Evolutionary conservation across 2,113 vertebrate species (phyloP).

Genomic region (Megatriorchis doriae): DNA sequence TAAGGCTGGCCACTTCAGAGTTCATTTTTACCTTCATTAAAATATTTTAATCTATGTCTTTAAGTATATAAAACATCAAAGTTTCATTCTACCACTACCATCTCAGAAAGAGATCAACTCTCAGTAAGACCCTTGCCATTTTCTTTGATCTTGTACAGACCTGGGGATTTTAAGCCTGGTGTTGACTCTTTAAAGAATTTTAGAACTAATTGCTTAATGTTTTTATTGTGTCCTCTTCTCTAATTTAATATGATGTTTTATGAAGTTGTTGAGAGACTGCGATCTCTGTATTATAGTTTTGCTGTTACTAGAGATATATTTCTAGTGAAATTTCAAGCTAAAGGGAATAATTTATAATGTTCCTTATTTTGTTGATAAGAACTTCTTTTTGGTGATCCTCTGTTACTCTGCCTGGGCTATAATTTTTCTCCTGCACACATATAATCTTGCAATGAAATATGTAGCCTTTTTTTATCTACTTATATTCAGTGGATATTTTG

Average conservation of each 20-base stretch:
- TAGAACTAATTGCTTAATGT: constrained; percentile 54
- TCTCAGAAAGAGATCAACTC: constrained; percentile 23
- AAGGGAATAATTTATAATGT: constrained; percentile 27
- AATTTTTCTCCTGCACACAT: background rate
- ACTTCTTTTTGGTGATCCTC: background rate
- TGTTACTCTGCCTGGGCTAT: background rate
- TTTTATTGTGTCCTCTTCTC: constrained; percentile 42
- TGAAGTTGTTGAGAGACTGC: background rate
- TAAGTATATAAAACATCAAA: constrained; percentile 55
- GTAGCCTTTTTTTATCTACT: background rate
- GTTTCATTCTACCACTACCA: constrained; percentile 18
- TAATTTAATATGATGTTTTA: constrained; percentile 16
- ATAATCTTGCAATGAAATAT: background rate
- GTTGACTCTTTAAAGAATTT: constrained; percentile 45
- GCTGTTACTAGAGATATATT: background rate
- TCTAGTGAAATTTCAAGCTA: background rate
- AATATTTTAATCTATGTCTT: constrained; percentile 46
- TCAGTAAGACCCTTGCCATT: constrained; percentile 48
- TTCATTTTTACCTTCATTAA: constrained; percentile 45
- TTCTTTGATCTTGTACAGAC: constrained; percentile 62
- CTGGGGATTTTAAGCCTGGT: constrained; percentile 42
- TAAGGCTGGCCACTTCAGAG: background rate
- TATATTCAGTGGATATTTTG: background rate
- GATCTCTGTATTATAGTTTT: background rate
- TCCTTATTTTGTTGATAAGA: background rate